A percentile compares a stretch with the other conserved stretches of the same genome.
phyloP scores from a whole-genome alignment of 2,113 vertebrate species.

The Nesogale talazaci region DNA sequence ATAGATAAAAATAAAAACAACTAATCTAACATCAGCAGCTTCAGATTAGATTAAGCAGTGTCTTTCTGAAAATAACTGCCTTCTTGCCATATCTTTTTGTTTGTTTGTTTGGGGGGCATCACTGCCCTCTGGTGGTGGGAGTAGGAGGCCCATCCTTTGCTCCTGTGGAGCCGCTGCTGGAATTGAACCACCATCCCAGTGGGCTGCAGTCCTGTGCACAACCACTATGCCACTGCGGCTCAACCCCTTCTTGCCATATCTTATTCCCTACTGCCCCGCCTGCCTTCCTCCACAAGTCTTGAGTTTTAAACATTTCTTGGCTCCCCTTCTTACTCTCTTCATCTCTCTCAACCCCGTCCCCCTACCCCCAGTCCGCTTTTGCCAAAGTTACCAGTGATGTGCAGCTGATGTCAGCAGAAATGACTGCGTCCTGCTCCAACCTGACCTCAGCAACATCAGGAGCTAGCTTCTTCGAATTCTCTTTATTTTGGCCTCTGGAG shows the following conservation, averaged over 20 bases:
- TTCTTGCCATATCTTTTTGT: neutral
- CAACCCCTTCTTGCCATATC: neutral
- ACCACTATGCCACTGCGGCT: too few relatives aligned
- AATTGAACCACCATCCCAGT: too few relatives aligned
- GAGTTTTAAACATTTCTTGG: constrained; percentile 33
- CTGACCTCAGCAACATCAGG: neutral
- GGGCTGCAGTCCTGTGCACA: too few relatives aligned
- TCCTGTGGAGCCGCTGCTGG: too few relatives aligned
- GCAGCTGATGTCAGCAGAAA: neutral
- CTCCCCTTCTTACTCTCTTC: neutral
- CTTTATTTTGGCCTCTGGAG: neutral
- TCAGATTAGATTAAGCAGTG: constrained; percentile 4
- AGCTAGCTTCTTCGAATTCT: neutral
- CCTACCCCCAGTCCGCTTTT: constrained; percentile 60
- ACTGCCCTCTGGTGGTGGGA: too few relatives aligned
- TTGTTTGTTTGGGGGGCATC: too few relatives aligned
- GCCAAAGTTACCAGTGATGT: neutral
- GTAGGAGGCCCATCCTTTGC: too few relatives aligned
- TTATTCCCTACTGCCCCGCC: neutral
- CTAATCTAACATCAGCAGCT: constrained; percentile 26
- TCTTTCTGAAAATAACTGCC: constrained; percentile 39
- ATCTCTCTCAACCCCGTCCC: neutral
- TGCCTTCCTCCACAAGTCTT: neutral
- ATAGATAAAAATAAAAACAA: too few relatives aligned
- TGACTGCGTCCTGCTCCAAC: constrained; percentile 7